phyloP scores from a whole-genome alignment of 2,888 invertebrate species.

The Rapana venosa region DNA sequence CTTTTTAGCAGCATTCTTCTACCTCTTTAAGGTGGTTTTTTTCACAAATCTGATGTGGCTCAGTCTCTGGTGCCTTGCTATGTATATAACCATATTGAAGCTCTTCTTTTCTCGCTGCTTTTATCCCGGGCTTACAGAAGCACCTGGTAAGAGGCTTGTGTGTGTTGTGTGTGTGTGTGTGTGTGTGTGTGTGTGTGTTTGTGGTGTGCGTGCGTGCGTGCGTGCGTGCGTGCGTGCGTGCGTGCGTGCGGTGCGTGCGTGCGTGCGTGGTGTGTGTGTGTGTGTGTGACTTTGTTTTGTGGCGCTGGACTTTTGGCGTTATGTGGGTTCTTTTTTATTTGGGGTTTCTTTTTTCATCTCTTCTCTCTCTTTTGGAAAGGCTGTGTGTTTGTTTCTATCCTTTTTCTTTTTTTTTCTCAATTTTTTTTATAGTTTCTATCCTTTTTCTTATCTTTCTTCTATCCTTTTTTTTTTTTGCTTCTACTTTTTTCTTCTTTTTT shows the following conservation, averaged over 20 bases:
- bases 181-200: not conserved
- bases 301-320: too few species aligned
- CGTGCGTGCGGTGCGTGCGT: not conserved
- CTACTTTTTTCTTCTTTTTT: not conserved
- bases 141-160: conserved; percentile 42
- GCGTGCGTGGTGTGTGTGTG: too few species aligned
- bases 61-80: not conserved
- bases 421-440: not conserved
- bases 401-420: not conserved
- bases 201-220: not conserved
- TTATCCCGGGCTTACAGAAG: conserved; percentile 34
- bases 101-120: conserved; percentile 41
- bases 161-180: not conserved
- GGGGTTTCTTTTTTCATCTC: not conserved
- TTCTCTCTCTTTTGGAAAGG: too few species aligned
- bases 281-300: too few species aligned
- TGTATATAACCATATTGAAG: conserved; percentile 36
- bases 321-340: not conserved
- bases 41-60: not conserved
- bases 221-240: not conserved
- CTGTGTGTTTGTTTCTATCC: not conserved
- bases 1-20: too few species aligned
- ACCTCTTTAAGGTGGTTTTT: not conserved
- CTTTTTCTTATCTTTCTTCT: not conserved
- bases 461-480: not conserved